A percentile compares a stretch with the other conserved stretches of the same genome.
Conservation (phyloP, 2,113 vertebrate species). For the Nothobranchius furzeri region DNA sequence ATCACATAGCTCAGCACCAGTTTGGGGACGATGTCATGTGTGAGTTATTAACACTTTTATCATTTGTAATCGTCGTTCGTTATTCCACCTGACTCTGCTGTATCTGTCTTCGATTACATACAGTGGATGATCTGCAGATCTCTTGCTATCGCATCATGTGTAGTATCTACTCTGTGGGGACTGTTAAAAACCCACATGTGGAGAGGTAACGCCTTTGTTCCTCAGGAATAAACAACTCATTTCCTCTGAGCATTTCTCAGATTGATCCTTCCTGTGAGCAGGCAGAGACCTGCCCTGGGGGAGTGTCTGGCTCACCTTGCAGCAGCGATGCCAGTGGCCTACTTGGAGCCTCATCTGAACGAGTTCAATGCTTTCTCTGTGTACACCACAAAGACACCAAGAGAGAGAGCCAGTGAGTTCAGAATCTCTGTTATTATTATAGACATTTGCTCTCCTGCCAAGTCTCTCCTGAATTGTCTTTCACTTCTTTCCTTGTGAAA, state of each 20-base stretch:
- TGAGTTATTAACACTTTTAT: constrained; percentile 56
- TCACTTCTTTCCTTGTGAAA: neutral
- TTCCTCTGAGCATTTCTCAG: neutral
- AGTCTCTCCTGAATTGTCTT: neutral
- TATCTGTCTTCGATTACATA: neutral
- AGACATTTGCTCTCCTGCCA: neutral
- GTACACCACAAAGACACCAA: constrained; percentile 93
- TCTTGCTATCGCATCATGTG: constrained; percentile 94
- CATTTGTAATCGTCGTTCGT: neutral
- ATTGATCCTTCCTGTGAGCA: constrained; percentile 48
- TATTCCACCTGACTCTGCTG: neutral
- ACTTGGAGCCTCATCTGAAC: constrained; percentile 88
- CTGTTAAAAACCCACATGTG: constrained; percentile 89
- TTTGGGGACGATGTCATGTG: constrained; percentile 94
- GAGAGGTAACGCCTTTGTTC: constrained; percentile 81
- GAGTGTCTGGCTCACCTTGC: constrained; percentile 92
- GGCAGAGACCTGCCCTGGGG: constrained; percentile 89
- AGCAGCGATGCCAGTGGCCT: constrained; percentile 93
- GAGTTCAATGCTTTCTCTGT: constrained; percentile 90
- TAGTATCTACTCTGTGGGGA: constrained; percentile 94
- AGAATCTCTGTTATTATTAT: neutral
- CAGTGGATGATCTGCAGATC: constrained; percentile 94
- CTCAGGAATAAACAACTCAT: neutral
- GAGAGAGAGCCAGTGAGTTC: constrained; percentile 89
- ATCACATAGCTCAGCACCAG: constrained; percentile 92